Evolutionary conservation across 2,888 invertebrate species (phyloP), one percentile per base, ranked within the genome.

Genomic region (Patella ulyssiponensis): DNA sequence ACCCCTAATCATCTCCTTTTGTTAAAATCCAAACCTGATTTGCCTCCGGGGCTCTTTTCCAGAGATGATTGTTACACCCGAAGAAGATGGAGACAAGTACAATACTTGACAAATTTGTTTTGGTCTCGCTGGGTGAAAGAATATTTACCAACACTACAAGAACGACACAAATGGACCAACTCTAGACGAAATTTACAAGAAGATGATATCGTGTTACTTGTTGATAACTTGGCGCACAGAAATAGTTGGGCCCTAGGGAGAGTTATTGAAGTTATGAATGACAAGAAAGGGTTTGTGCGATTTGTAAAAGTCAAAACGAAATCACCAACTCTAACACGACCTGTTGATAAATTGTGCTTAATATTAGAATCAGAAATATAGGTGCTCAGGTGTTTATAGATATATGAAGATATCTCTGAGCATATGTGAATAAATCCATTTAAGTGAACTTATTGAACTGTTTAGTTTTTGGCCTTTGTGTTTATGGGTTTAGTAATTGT

Each of bases 1-100:
- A 82, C 81, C n/a, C 83, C 83, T 53, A 79, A 80, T 70, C 79
- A 82, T 27, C 70, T 83, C 44, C 76, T 83, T 3, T 20, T 77
- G 23, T 53, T 80, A 7, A 51, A 54, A 15, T 17, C 69, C 3
- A 72, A 71, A 12, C 20, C 72, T 23, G 23, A 17, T 3, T 52
- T 77, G 44, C 81, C 79, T n/a, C n/a, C n/a, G n/a, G n/a, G n/a
- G n/a, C n/a, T n/a, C n/a, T n/a, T n/a, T n/a, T n/a, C n/a, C n/a
- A n/a, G n/a, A n/a, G n/a, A n/a, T n/a, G n/a, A n/a, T n/a, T n/a
- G n/a, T n/a, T n/a, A n/a, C n/a, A n/a, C n/a, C n/a, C n/a, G n/a
- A n/a, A n/a, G n/a, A n/a, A n/a, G n/a, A n/a, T n/a, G n/a, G n/a
- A n/a, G n/a, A n/a, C n/a, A n/a, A n/a, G n/a, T n/a, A n/a, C n/a